phyloP scores from a whole-genome alignment of 2,888 invertebrate species.

The Eilema caniola region DNA sequence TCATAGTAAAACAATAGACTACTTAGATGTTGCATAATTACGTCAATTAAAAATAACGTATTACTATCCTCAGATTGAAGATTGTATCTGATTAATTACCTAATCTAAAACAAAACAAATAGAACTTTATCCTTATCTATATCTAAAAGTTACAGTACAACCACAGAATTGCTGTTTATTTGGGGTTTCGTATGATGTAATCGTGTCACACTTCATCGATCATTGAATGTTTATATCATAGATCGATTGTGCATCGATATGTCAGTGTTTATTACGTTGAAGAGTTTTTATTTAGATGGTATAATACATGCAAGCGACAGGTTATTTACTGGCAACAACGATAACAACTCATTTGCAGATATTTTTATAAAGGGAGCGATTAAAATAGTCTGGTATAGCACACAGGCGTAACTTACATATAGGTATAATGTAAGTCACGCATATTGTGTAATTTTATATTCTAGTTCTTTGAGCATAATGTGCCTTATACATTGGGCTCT shows the following conservation, averaged over 20 bases:
- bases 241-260: background rate
- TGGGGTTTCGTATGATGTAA: background rate
- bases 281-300: background rate
- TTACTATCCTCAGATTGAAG: background rate
- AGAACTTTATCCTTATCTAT: background rate
- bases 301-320: background rate
- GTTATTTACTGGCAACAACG: background rate
- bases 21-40: constrained; percentile 1
- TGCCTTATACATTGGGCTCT: background rate
- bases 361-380: background rate
- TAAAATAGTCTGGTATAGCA: too few species aligned
- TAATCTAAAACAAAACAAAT: background rate
- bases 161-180: background rate
- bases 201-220: background rate
- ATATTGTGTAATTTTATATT: background rate
- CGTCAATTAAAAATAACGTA: background rate
- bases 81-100: constrained; percentile 1
- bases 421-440: too few species aligned
- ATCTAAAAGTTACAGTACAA: background rate
- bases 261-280: background rate
- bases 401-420: too few species aligned
- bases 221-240: background rate
- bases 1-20: background rate
- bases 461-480: background rate
- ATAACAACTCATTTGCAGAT: background rate